Base-by-base conservation (phyloP, 2,113 vertebrate species). In the Climacteris rufus region DNA sequence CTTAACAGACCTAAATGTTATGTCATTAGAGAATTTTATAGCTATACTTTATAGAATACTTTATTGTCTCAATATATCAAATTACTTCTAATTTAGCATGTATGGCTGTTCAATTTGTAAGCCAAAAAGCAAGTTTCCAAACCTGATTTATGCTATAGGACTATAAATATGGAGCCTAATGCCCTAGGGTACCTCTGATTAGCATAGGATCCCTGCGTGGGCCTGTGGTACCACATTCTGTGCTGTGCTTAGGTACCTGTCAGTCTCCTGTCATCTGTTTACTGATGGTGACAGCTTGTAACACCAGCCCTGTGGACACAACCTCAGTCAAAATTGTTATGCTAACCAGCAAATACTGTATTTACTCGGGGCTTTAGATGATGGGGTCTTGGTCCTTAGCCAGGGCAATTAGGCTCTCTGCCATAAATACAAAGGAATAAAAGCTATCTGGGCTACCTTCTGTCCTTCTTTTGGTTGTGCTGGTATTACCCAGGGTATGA, bases 1-100 rank as follows among this genome's bases (percentile, higher is more conserved):
- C 31, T 10, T 87, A 84, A 37, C 9, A 40, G 57, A 75, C 44
- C 24, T 75, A 71, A 44, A 60, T 82, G 95, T 93, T 80, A 76
- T 79, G 39, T 37, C 65, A 66, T 79, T 89, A 47, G 39, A 91
- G 53, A 93, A 77, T 54, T 82, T 94, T 68, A 39, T 64, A 35
- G 45, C 61, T 93, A 35, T 37, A 6, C 50, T 87, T 84, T 87
- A 53, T 69, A 39, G 49, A 87, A 52, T 54, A 54, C 68, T 77
- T 78, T 90, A 64, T 72, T 21, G 7, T 91, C 50, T 91, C 39
- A 65, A 47, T 42, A 57, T 90, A 89, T 65, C 23, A 69, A 91
- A 68, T 91, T 79, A 35, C 44, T 37, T 89, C 59, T 59, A 50
- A 79, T 79, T 89, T 71, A 42, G 31, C 2, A 2, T 9, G 10